These are phyloP conservation scores for Monopterus albus DNA, from an alignment of 2,113 vertebrate species.

Conservation along the genomic window DNA sequence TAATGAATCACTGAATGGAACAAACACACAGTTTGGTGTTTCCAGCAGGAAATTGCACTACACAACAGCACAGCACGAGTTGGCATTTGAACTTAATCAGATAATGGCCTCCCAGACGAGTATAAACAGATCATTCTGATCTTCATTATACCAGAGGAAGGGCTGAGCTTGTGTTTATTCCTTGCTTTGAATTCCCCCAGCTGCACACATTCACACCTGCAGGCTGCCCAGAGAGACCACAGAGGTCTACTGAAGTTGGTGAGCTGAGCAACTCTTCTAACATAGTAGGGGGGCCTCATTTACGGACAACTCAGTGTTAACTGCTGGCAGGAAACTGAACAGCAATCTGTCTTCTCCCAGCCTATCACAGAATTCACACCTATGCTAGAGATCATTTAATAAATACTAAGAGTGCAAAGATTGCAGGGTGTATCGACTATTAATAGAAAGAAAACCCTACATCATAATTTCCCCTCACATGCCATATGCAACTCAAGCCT, in stretches of 20 bases:
- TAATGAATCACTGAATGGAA: slow-evolving; percentile 33
- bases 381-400: background rate
- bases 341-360: background rate
- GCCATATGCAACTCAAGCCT: slow-evolving; percentile 59
- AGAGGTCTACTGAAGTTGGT: too few species aligned
- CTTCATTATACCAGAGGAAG: slow-evolving; percentile 21
- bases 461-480: slow-evolving; percentile 15
- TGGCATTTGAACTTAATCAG: slow-evolving; percentile 58
- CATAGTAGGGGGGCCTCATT: background rate
- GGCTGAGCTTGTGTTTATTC: background rate
- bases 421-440: background rate
- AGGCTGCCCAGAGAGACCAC: too few species aligned
- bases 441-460: slow-evolving; percentile 19
- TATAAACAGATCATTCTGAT: slow-evolving; percentile 28
- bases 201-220: too few species aligned
- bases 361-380: background rate
- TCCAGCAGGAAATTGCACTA: slow-evolving; percentile 8
- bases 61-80: slow-evolving; percentile 8
- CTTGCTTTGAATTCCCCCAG: slow-evolving; percentile 4
- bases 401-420: background rate
- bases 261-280: too few species aligned
- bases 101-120: slow-evolving; percentile 53
- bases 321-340: background rate
- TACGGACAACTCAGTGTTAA: slow-evolving; percentile 9
- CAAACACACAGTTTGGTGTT: slow-evolving; percentile 26